Conservation (phyloP, 1,140 invertebrate species). For the Bombus breviceps region DNA sequence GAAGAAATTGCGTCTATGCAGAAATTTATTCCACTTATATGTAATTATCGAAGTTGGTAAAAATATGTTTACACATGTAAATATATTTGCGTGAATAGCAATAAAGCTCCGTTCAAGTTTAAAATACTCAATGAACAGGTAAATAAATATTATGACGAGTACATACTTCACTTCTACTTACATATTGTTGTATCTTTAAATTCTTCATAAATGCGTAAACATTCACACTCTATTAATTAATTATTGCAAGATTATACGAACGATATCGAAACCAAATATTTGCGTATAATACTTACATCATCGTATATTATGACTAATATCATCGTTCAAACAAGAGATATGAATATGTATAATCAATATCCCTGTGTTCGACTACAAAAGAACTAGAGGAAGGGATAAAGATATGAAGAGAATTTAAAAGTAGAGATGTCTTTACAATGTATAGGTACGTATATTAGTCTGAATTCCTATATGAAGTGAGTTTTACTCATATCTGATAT, state of each 20-base stretch:
- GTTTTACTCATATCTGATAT: conserved; percentile 6
- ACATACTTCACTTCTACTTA: neutral
- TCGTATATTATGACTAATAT: no score
- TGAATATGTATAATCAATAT: neutral
- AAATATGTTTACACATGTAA: no score
- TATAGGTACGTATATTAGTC: neutral
- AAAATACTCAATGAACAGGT: neutral
- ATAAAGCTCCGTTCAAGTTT: neutral
- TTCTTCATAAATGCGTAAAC: neutral
- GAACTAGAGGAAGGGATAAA: neutral
- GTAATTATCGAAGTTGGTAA: neutral
- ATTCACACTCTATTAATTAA: neutral
- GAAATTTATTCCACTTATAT: neutral
- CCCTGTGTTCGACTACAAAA: no score
- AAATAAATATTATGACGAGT: neutral
- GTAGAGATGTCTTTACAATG: neutral
- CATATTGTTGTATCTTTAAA: no score
- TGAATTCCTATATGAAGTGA: neutral
- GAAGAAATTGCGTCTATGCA: neutral
- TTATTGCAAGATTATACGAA: neutral
- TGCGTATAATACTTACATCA: neutral
- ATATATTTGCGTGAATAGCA: neutral
- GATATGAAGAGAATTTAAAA: neutral
- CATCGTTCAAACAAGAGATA: no score
- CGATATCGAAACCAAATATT: neutral